Base-by-base conservation (phyloP, 2,888 invertebrate genomes). In the Habroteleia sp. region DNA sequence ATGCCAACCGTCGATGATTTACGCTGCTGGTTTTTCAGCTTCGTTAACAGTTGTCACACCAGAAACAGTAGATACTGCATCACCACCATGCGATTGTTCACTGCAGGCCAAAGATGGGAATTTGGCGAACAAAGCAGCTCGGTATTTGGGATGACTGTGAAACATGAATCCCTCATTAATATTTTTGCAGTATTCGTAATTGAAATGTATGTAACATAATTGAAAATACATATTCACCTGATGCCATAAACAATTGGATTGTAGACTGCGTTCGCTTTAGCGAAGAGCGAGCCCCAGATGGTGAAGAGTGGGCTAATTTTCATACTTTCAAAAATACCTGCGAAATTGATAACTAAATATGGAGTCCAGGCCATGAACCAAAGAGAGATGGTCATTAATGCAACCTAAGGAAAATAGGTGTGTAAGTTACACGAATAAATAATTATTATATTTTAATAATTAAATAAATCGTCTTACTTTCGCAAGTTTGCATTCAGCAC, bases 351-450 rank as follows among this genome's bases (percentile, higher is more conserved):
- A 54, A 96, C 92, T 78, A 95, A 89, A 84, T 96, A 97, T 4
- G 96, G 96, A 14, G 96, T 95, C 97, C 97, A 97, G 42, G 96
- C 96, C 91, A 96, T 92, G 90, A 97, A 94, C 95, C 96, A 97
- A 79, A 97, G 89, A 0, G 94, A 92, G 82, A 97, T 95, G 74
- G 96, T 97, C 91, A 95, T 95, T 85, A 97, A 90, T 54, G 97
- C 96, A 56, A 97, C 94, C 92, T 93, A 79, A 13, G 10, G 1
- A 41, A 23, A 41, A 20, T 20, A 2, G 20, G 29, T 1, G 7
- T n/a, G n/a, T n/a, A n/a, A n/a, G n/a, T n/a, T n/a, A n/a, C n/a
- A n/a, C n/a, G n/a, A n/a, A 3, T 42, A 13, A 25, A 1, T 14
- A 1, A 6, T 10, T 14, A 37, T 14, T 37, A 2, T 1, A 16